A percentile compares a stretch with the other conserved stretches of the same genome.
These are phyloP conservation scores for Chionoecetes opilio DNA, from an alignment of 1,140 invertebrate genomes.

Conservation along the genomic window DNA sequence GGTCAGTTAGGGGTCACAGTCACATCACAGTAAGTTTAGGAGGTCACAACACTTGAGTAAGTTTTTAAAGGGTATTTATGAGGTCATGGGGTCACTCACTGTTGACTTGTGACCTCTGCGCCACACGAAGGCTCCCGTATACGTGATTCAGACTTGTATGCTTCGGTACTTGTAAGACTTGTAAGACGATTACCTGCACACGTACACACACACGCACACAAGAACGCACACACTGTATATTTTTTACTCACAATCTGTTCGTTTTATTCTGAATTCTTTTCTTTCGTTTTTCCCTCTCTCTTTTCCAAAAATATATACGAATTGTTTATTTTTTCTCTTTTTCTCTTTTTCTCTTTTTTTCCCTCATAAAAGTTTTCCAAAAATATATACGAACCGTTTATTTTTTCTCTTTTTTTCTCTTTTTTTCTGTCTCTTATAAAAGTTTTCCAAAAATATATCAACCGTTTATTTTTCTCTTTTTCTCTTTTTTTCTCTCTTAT, in stretches of 20 bases:
- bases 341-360: too few species aligned
- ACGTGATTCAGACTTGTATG: too few species aligned
- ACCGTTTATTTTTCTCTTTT: neutral
- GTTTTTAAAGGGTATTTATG: neutral
- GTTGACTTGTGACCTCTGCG: neutral
- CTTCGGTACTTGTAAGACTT: too few species aligned
- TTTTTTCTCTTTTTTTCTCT: neutral
- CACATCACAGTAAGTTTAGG: neutral
- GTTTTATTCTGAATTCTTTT: neutral
- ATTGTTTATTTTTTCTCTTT: too few species aligned
- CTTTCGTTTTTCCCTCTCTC: neutral
- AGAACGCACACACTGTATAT: neutral
- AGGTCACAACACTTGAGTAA: conserved; percentile 2
- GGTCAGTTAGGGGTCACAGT: neutral
- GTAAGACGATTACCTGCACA: neutral
- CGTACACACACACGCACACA: conserved; percentile 14
- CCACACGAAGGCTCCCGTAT: too few species aligned
- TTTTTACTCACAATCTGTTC: neutral
- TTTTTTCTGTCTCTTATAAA: too few species aligned
- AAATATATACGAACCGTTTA: too few species aligned
- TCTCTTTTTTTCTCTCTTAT: neutral
- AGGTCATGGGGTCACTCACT: neutral
- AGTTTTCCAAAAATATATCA: neutral
- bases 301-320: neutral
- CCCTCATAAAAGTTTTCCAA: neutral